These are phyloP conservation scores for Ptycholaimellus sp. DNA, from an alignment of 2,888 invertebrate genomes.

Conservation along the genomic window DNA sequence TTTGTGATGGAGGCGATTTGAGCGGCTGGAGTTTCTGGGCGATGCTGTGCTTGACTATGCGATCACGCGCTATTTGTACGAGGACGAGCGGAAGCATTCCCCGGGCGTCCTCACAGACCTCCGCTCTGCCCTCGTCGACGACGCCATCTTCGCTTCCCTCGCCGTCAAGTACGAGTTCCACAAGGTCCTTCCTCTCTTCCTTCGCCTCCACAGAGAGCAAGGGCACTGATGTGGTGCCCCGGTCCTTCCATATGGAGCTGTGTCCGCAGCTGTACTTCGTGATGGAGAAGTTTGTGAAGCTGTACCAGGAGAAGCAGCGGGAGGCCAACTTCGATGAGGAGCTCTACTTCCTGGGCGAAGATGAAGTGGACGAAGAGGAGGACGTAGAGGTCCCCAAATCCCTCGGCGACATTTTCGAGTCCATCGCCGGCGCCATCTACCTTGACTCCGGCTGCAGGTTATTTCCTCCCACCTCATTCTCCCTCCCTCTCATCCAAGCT, in stretches of 20 bases:
- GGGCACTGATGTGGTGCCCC: neutral
- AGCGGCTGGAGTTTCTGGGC: conserved; percentile 76
- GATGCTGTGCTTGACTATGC: conserved; percentile 78
- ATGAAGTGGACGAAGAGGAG: conserved; percentile 69
- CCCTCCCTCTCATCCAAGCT: no score
- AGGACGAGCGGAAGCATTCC: conserved; percentile 57
- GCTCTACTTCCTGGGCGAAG: no score
- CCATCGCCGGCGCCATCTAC: conserved; percentile 33
- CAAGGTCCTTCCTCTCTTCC: conserved; percentile 32
- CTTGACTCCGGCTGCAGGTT: no score
- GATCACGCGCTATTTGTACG: conserved; percentile 71
- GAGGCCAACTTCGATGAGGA: conserved; percentile 50
- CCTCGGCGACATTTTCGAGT: conserved; percentile 92
- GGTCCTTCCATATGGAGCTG: conserved; percentile 42
- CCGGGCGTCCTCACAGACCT: conserved; percentile 81
- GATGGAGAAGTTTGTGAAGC: conserved; percentile 72
- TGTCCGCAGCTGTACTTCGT: conserved; percentile 78
- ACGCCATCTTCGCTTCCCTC: conserved; percentile 81
- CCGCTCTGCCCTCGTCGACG: no score
- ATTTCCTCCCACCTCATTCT: no score
- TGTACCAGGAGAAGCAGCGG: conserved; percentile 69
- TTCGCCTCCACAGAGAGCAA: neutral
- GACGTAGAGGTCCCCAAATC: conserved; percentile 94
- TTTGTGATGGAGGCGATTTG: conserved; percentile 25
- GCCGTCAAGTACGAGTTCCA: conserved; percentile 89